Base-by-base conservation (phyloP, 2,113 vertebrate genomes). In the Phasianus colchicus region DNA sequence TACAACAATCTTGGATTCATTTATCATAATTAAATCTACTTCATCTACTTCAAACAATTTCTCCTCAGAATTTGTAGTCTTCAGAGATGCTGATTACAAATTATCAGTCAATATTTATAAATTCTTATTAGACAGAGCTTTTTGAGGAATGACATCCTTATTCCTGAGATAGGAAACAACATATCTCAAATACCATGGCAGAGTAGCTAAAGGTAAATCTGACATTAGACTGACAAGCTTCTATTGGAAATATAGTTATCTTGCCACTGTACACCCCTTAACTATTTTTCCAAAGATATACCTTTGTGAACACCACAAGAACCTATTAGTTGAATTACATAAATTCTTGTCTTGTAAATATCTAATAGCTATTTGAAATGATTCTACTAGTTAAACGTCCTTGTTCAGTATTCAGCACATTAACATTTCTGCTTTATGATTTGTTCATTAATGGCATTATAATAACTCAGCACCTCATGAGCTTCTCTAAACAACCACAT, bases 381-480 rank as follows among this genome's bases (percentile, higher is more conserved):
- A 95, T 63, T 91, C 54, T 91, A 95, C 84, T 42, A 93, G 90
- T 96, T 95, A 89, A 65, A 67, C 82, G 82, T 77, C 72, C 54
- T 66, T 77, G 66, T 66, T 96, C 89, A 61, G 66, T 94, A 95
- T 93, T 90, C 86, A 95, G 81, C 58, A 89, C 88, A 96, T 96
- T 95, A 94, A 90, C 84, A 78, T 88, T 90, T 89, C 83, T 92
- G 88, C 36, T 95, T 95, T 87, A 95, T 71, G 47, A 94, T 94
- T 96, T 94, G 92, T 90, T 96, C 91, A 92, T 95, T 96, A 96
- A 95, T 91, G 83, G 73, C n/a, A 81, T 89, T 92, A 74, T 84
- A 96, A 97, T 92, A 96, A 95, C 88, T 94, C 86, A 93, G 92
- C 72, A 96, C 91, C 94, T 97, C 92, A 95, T 93, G 76, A 93